These are phyloP conservation scores for Ancistrus triradiatus DNA, from an alignment of 2,113 vertebrate genomes.

Conservation along the genomic window DNA sequence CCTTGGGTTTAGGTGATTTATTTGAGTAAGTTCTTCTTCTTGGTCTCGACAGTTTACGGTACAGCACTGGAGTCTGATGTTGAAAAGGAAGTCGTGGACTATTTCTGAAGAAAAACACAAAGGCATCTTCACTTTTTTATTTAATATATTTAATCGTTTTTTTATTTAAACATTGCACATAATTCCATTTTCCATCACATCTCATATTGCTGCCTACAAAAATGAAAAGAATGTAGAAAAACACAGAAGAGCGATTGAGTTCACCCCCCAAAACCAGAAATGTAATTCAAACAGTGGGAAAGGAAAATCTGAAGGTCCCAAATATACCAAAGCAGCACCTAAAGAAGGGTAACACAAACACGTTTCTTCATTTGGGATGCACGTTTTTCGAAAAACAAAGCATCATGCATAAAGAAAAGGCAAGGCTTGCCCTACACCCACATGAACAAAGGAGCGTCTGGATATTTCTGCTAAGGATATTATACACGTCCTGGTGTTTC, in stretches of 20 bases:
- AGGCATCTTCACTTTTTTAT: constrained; percentile 63
- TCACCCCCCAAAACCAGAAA: constrained; percentile 51
- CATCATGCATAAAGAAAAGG: constrained; percentile 71
- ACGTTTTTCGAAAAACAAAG: constrained; percentile 65
- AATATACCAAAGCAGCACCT: constrained; percentile 58
- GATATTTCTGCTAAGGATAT: constrained; percentile 50
- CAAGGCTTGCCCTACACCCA: constrained; percentile 64
- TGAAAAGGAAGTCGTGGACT: too few species aligned
- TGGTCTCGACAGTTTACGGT: too few species aligned
- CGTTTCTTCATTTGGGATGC: constrained; percentile 62
- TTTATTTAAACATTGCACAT: constrained; percentile 79
- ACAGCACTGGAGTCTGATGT: too few species aligned
- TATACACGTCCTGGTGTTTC: constrained; percentile 56
- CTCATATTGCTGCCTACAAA: constrained; percentile 79
- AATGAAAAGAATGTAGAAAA: constrained; percentile 79
- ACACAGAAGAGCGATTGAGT: constrained; percentile 54
- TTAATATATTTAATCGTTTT: constrained; percentile 72
- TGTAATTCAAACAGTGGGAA: constrained; percentile 33
- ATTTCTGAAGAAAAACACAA: too few species aligned
- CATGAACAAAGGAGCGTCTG: constrained; percentile 51
- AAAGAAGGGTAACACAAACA: constrained; percentile 58
- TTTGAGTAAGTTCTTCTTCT: too few species aligned
- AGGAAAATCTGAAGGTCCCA: constrained; percentile 55
- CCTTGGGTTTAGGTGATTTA: too few species aligned
- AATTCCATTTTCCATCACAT: constrained; percentile 75